A percentile compares a stretch with the other conserved stretches of the same genome.
These are phyloP conservation scores for Antechinus stuartii DNA, from an alignment of 2,113 vertebrate species.

Conservation along the genomic window DNA sequence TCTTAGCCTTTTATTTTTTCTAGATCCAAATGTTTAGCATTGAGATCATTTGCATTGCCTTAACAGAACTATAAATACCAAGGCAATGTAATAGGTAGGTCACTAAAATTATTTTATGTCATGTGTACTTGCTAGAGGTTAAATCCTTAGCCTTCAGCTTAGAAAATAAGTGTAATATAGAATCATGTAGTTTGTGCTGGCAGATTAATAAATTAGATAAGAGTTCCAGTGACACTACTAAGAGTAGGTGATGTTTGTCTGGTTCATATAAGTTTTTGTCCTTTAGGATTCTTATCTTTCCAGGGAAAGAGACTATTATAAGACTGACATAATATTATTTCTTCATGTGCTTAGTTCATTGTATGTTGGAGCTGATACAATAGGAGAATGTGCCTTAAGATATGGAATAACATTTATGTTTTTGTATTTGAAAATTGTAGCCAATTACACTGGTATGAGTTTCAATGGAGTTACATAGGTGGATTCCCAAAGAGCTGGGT, in stretches of 20 bases:
- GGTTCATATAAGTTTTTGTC: background rate
- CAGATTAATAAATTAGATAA: background rate
- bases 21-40: background rate
- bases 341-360: background rate
- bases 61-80: background rate
- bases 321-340: background rate
- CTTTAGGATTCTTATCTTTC: background rate
- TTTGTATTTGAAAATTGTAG: slow-evolving; percentile 26
- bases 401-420: background rate
- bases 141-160: background rate
- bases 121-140: background rate
- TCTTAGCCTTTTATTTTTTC: background rate
- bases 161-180: background rate
- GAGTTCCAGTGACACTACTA: background rate
- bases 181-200: background rate
- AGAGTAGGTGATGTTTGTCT: background rate
- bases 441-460: background rate
- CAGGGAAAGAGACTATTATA: background rate
- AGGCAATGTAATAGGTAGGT: background rate
- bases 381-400: background rate
- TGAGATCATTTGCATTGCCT: background rate
- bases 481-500: background rate
- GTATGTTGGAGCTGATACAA: background rate
- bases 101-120: background rate
- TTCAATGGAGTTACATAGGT: background rate